Base-by-base conservation (phyloP, 1,140 invertebrate genomes). In the Phenacoccus solenopsis region DNA sequence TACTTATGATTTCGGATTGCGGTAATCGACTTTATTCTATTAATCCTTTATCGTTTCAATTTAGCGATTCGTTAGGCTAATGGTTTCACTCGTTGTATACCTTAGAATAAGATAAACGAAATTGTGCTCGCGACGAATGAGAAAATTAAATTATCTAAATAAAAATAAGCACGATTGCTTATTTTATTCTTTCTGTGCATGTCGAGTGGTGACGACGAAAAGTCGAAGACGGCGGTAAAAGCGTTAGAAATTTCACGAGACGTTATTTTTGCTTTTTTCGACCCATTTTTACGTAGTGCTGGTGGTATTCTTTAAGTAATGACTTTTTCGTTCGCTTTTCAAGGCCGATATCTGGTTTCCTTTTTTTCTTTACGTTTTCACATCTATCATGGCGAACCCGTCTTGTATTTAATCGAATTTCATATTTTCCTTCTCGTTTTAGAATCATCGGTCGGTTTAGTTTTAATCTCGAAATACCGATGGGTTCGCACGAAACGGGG, bases 241-340 rank as follows among this genome's bases (percentile, higher is more conserved):
- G 38, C 38, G 3, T 49, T 49, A n/a, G 38, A 49, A 49, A 49
- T 49, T 49, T 49, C 16, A 49, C 38, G 38, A 49, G 13, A 32
- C 13, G 38, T 49, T n/a, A 49, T 49, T 49, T n/a, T 13, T 32
- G 30, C 30, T 32, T 32, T 5, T 49, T 49, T 49, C n/a, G 38
- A 49, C 38, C 38, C 38, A 16, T 49, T 49, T 49, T 49, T 16
- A 49, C 20, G 13, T n/a, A 16, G 12, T 16, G 13, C 12, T 49
- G 38, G 38, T 49, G 38, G 38, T 49, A 49, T 49, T 49, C 38
- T 49, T 49, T 49, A 49, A n/a, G 38, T 49, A 49, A 49, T 49
- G 5, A 49, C 38, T 49, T 49, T 49, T 49, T n/a, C 38, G n/a
- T n/a, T n/a, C n/a, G n/a, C n/a, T n/a, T n/a, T n/a, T n/a, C 38